Evolutionary conservation across 2,888 invertebrate species (phyloP).

Genomic region (Pseudococcus viburni): DNA sequence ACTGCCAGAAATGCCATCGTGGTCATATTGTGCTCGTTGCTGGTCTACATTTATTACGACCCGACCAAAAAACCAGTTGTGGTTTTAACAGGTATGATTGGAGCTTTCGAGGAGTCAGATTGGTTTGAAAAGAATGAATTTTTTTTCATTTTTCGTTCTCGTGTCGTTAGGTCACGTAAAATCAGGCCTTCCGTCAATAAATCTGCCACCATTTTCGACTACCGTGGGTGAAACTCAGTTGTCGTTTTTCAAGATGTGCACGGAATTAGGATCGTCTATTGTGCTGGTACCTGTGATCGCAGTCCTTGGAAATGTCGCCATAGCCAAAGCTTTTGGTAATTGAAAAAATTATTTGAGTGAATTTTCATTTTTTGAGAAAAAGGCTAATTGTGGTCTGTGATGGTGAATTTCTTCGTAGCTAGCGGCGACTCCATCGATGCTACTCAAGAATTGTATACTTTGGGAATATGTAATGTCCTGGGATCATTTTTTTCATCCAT

Average conservation of each 20-base stretch:
- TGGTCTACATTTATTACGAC: conserved; percentile 77
- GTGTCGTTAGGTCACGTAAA: conserved; percentile 71
- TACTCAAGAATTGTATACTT: conserved; percentile 89
- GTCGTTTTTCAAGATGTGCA: conserved; percentile 80
- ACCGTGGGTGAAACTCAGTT: conserved; percentile 75
- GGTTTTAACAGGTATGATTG: conserved; percentile 78
- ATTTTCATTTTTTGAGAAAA: too few relatives aligned
- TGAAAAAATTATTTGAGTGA: too few relatives aligned
- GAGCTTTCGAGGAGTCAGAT: not conserved
- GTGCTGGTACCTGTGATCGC: conserved; percentile 90
- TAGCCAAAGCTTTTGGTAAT: conserved; percentile 93
- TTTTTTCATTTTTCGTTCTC: too few relatives aligned
- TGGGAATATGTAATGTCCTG: conserved; percentile 87
- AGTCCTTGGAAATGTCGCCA: conserved; percentile 93
- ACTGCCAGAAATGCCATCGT: conserved; percentile 89
- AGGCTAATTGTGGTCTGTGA: not conserved
- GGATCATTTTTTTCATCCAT: conserved; percentile 92
- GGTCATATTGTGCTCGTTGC: conserved; percentile 81
- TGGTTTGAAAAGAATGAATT: not conserved
- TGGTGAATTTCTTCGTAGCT: conserved; percentile 72
- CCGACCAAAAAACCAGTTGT: conserved; percentile 70
- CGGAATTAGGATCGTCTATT: conserved; percentile 87
- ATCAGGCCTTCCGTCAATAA: conserved; percentile 81
- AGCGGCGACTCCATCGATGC: conserved; percentile 87
- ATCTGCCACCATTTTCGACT: conserved; percentile 82